Evolutionary conservation across 2,888 invertebrate species (phyloP).

Genomic region (Melanargia galathea): DNA sequence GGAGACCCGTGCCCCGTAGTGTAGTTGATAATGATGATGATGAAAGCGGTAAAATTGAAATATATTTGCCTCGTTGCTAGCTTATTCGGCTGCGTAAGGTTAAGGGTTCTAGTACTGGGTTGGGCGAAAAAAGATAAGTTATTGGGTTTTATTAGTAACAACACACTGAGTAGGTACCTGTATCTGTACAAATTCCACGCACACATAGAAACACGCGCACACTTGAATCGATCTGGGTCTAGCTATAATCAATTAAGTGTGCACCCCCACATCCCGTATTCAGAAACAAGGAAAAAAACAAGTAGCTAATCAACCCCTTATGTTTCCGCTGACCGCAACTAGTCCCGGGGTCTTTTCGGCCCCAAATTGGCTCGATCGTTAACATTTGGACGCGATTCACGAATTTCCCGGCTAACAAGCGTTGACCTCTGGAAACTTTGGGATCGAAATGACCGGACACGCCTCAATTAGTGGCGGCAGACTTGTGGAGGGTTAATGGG

Average conservation of each 20-base stretch:
- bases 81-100: too few species aligned
- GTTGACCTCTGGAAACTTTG: slow-evolving; percentile 62
- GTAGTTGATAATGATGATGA: too few species aligned
- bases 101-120: too few species aligned
- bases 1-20: too few species aligned
- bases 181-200: too few species aligned
- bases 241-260: neutral
- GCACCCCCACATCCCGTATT: neutral
- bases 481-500: slow-evolving; percentile 39
- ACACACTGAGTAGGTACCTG: too few species aligned
- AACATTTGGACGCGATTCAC: slow-evolving; percentile 76
- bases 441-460: slow-evolving; percentile 71
- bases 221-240: too few species aligned
- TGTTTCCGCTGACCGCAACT: slow-evolving; percentile 54
- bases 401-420: slow-evolving; percentile 75
- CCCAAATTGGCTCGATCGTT: slow-evolving; percentile 75
- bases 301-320: slow-evolving; percentile 61
- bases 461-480: slow-evolving; percentile 68
- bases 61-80: too few species aligned
- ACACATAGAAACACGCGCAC: too few species aligned
- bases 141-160: too few species aligned
- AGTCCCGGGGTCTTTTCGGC: slow-evolving; percentile 53
- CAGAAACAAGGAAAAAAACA: slow-evolving; percentile 42
- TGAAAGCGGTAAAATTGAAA: too few species aligned
- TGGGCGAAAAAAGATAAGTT: too few species aligned